Evolutionary conservation across 2,113 vertebrate genomes (phyloP), one percentile per base, ranked within the genome.

Genomic region (Myrmecophaga tridactyla): DNA sequence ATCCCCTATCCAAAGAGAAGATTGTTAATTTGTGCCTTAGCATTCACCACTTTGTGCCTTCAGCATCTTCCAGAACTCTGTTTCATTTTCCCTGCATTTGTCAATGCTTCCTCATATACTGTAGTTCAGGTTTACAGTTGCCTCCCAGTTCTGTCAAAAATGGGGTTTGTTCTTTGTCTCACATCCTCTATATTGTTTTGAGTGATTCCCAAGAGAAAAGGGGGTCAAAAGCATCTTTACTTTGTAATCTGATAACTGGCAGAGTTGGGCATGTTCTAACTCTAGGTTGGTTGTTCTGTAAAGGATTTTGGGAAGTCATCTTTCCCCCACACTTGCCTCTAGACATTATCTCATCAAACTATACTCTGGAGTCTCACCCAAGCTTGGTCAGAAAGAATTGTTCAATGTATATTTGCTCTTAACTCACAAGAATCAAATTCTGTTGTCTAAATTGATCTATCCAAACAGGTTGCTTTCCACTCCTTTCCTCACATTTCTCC

Each of bases 11-110:
- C 77, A 88, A 69, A 87, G n/a, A 75, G 36, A 75, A 39, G 15
- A 25, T 84, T 72, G 78, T 84, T 94, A 51, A 65, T 80, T 94
- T 96, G 27, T 58, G 48, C 81, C 48, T 86, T 21, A 21, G 27
- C 7, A 36, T 63, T 92, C 25, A 34, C 29, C 7, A 3, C 4
- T 34, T 31, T 56, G 34, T 78, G 65, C 65, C 86, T 94, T 78
- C 69, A 73, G 58, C 27, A 36, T 83, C 56, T 91, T 89, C 67
- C 34, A 89, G 75, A 94, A 60, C n/a, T 73, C 41, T 78, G 27
- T 70, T 92, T 72, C 9, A 60, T 83, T 93, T 93, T 70, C 62
- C 89, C 62, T 56, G 21, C 36, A 1, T 69, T 84, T 93, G 93
- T 56, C 56, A 83, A 25, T 27, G 48, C 36, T 83, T 89, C 34